Evolutionary conservation across 64 coral and sea anemone genomes (phyloP), one percentile per base, ranked within the genome.

Genomic region (Porites australiensis): DNA sequence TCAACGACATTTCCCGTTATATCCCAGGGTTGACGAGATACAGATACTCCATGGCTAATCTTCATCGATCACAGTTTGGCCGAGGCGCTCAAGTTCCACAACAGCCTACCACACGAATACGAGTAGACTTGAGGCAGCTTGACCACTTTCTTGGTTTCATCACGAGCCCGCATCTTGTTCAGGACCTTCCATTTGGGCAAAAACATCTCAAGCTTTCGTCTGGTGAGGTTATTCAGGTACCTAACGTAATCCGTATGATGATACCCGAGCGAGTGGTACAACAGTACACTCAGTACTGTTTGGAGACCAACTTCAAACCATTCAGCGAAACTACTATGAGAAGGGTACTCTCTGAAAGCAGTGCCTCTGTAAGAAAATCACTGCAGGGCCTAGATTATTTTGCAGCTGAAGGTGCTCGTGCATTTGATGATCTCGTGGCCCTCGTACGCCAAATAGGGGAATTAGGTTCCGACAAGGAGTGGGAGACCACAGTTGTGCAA

Each of bases 11-110:
- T 63, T 4, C 13, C 2, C 53, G 64, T 2, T 82, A 59, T 27
- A 82, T 82, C 64, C 58, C 79, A 2, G 57, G 79, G 12, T 10
- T 82, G 27, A 82, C 79, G 27, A 82, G 79, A 23, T 59, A 82
- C 22, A 21, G 79, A 27, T 62, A 5, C 58, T 64, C 12, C 79
- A 8, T 44, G 6, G 79, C 57, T 60, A 63, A 62, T 7, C 53
- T 57, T 2, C 77, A 81, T 81, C 14, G 50, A 3, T 57, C 23
- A 19, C 49, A 57, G 49, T 57, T 57, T 57, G 77, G 77, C 8
- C 58, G 77, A 58, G 77, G 77, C 19, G 50, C 49, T 22, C 77
- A 15, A 5, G 22, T 82, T 3, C 53, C 79, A 58, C 58, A 10
- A 2, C 79, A 57, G 51, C 3, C 53, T 2, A 8, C 7, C 6